Percentiles rank a stretch among this genome's conserved stretches.
These are phyloP conservation scores for Auanema sp. DNA, from an alignment of 2,888 invertebrate species.

Conservation along the genomic window DNA sequence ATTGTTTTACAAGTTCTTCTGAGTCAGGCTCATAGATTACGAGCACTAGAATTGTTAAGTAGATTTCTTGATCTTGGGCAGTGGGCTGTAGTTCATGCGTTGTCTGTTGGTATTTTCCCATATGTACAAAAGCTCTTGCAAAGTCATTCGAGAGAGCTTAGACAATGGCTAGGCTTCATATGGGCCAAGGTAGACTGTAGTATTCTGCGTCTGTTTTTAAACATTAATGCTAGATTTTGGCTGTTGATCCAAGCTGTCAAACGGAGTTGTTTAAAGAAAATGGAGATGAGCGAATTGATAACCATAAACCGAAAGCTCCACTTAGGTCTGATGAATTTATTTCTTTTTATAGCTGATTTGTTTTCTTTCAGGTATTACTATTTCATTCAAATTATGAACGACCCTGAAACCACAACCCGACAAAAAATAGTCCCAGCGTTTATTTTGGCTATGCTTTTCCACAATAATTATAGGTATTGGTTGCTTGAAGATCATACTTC, in stretches of 20 bases:
- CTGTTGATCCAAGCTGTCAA: constrained; percentile 93
- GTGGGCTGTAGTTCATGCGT: constrained; percentile 83
- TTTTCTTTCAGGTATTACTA: constrained; percentile 46
- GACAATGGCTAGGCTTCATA: constrained; percentile 91
- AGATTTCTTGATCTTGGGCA: constrained; percentile 90
- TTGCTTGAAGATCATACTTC: no score
- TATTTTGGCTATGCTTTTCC: constrained; percentile 88
- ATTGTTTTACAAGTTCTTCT: constrained; percentile 83
- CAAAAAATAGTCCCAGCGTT: constrained; percentile 91
- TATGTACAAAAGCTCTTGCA: constrained; percentile 91
- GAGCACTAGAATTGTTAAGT: constrained; percentile 90
- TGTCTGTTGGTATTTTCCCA: constrained; percentile 94
- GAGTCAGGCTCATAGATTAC: constrained; percentile 79
- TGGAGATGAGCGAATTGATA: constrained; percentile 21
- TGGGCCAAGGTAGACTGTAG: constrained; percentile 79
- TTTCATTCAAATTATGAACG: constrained; percentile 87
- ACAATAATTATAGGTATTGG: constrained; percentile 72
- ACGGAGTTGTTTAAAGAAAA: constrained; percentile 73
- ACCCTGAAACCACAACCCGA: constrained; percentile 79
- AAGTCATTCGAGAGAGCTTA: constrained; percentile 75
- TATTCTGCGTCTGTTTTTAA: neutral
- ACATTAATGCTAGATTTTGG: constrained; percentile 71
- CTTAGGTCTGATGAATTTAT: neutral
- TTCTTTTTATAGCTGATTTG: neutral
- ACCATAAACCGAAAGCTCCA: constrained; percentile 6